Evolutionary conservation across 2,113 vertebrate genomes (phyloP).

Genomic region (Bathybates hornii): DNA sequence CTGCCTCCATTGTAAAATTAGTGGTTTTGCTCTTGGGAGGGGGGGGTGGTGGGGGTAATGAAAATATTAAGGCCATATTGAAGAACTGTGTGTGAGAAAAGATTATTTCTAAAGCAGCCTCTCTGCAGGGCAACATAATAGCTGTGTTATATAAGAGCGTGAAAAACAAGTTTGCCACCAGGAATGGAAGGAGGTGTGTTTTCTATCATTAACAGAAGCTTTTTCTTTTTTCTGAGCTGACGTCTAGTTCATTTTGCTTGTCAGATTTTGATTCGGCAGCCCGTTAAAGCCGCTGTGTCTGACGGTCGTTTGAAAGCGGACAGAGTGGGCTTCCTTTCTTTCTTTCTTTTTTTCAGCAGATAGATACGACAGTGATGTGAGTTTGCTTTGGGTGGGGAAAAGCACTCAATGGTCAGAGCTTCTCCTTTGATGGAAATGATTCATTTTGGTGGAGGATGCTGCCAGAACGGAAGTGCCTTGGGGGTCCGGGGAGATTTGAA

Average conservation of each 20-base stretch:
- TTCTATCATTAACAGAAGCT: slow-evolving; percentile 7
- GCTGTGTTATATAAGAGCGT: slow-evolving; percentile 46
- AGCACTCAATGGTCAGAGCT: slow-evolving; percentile 11
- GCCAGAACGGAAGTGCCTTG: slow-evolving; percentile 42
- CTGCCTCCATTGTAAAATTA: not conserved
- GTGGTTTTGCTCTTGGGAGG: not conserved
- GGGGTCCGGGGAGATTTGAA: slow-evolving; percentile 50
- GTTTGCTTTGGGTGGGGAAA: not conserved
- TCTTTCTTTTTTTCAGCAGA: not conserved
- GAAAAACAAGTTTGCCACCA: slow-evolving; percentile 33
- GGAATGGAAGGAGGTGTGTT: not conserved
- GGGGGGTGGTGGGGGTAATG: not conserved
- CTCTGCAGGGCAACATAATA: slow-evolving; percentile 31
- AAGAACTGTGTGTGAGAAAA: slow-evolving; percentile 1
- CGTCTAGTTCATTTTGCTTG: not conserved
- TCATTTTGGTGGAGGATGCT: slow-evolving; percentile 49
- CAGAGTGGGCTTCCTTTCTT: not conserved
- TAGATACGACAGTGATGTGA: not conserved
- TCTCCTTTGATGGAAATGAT: slow-evolving; percentile 39
- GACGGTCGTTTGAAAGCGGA: not conserved
- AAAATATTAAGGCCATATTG: not conserved
- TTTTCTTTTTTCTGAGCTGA: not conserved
- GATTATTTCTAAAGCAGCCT: slow-evolving; percentile 22
- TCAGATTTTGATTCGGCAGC: not conserved
- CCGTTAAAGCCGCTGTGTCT: not conserved